Conservation (phyloP, 2,888 invertebrate species). For the Diachrysia chrysitis region DNA sequence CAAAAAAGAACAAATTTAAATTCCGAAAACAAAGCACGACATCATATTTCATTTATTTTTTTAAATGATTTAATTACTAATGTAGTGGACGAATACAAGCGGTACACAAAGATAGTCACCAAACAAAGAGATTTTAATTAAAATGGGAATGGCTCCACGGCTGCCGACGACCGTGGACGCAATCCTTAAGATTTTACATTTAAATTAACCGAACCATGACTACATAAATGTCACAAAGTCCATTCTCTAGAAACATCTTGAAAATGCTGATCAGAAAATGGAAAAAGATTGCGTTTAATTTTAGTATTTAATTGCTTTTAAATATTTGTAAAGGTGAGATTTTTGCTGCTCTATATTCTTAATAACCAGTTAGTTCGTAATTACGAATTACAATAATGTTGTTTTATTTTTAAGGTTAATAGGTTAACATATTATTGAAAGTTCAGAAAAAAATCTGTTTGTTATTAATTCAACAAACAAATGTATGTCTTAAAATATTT, state of each 20-base stretch:
- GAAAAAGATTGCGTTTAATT: slow-evolving; percentile 29
- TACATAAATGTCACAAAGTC: slow-evolving; percentile 51
- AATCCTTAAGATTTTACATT: slow-evolving; percentile 62
- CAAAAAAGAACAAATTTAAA: slow-evolving; percentile 21
- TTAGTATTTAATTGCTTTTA: slow-evolving; percentile 18
- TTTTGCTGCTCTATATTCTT: neutral
- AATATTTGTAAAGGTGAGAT: slow-evolving; percentile 16
- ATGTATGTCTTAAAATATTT: too few relatives aligned
- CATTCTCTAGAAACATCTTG: slow-evolving; percentile 44
- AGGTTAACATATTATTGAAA: too few relatives aligned
- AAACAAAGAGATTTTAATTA: slow-evolving; percentile 64
- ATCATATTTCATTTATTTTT: slow-evolving; percentile 46
- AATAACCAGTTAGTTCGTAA: too few relatives aligned
- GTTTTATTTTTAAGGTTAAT: too few relatives aligned
- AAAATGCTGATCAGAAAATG: slow-evolving; percentile 25
- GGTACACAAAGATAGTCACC: slow-evolving; percentile 55
- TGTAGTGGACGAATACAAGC: slow-evolving; percentile 52
- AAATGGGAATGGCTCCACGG: slow-evolving; percentile 38
- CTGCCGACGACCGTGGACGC: slow-evolving; percentile 46
- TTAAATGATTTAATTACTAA: slow-evolving; percentile 59
- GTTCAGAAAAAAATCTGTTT: too few relatives aligned
- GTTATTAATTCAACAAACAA: too few relatives aligned
- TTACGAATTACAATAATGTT: too few relatives aligned
- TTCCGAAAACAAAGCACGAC: slow-evolving; percentile 32
- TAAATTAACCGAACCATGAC: slow-evolving; percentile 62